Evolutionary conservation across 2,888 invertebrate genomes (phyloP), one percentile per base, ranked within the genome.

Genomic region (Molorchus minor): DNA sequence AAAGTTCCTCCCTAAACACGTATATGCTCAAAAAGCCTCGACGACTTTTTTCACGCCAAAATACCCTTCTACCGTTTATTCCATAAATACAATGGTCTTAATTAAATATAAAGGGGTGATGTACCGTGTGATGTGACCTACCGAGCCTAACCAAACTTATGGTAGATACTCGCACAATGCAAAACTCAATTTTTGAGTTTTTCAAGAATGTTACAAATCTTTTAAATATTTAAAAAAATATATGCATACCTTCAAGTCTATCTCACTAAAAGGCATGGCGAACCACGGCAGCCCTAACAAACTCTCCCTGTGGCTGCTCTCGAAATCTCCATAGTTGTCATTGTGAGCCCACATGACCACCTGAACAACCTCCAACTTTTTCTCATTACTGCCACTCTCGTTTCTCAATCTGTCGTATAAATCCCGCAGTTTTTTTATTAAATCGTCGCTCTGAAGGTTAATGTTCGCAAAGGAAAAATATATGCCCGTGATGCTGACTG

Each of bases 391-490:
- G 49, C 65, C 53, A 49, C 69, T 70, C 1, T 75, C 77, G n/a
- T 70, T 73, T 55, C 75, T 79, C 44, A 78, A 62, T 53, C 77
- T 72, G 56, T 81, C 83, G 69, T 84, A 88, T 29, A 89, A 80
- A 58, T 87, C 85, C 65, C 84, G 82, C 70, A 89, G 79, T 69
- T 87, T 86, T 65, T 86, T 84, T 12, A 87, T 86, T 65, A 88
- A 87, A 73, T 89, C 89, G 74, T 89, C 89, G 82, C 87, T 86
- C 43, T 85, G 84, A 62, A 85, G 84, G 76, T 86, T 87, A 61
- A 88, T 86, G 71, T 89, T 88, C 12, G 88, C 88, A 75, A 89
- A 89, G 46, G 88, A 88, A 77, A 89, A 89, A 75, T 89, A 89
- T 65, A 89, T 83, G 21, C 88, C 89, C 70, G 87, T 85, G 49